These are phyloP conservation scores for Rhabdomys dilectus DNA, from an alignment of 2,113 vertebrate genomes.

Conservation along the genomic window DNA sequence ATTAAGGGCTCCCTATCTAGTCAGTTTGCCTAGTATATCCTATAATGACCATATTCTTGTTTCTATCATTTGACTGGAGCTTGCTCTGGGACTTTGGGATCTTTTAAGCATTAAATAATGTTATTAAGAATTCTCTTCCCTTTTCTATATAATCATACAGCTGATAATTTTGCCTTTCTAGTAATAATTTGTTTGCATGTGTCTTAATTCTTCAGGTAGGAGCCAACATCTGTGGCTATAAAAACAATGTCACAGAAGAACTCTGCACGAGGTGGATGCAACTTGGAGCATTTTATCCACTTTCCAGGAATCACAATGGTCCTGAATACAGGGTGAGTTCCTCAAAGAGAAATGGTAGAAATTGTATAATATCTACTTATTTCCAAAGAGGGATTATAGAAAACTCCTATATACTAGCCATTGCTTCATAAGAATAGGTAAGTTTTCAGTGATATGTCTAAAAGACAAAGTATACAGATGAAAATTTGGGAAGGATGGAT, in stretches of 20 bases:
- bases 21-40: background rate
- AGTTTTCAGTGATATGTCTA: background rate
- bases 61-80: background rate
- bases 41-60: background rate
- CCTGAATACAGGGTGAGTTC: slow-evolving; percentile 87
- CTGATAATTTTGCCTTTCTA: background rate
- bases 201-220: slow-evolving; percentile 89
- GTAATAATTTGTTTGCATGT: slow-evolving; percentile 39
- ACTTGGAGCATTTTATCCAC: slow-evolving; percentile 97
- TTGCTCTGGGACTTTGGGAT: background rate
- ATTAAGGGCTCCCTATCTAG: no score
- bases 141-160: background rate
- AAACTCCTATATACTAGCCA: background rate
- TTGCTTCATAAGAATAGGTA: background rate
- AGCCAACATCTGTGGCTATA: slow-evolving; percentile 98
- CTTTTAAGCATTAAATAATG: background rate
- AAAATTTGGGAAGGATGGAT: accelerated
- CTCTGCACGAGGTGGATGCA: slow-evolving; percentile 97
- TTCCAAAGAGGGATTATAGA: background rate
- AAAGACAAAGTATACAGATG: background rate
- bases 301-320: slow-evolving; percentile 95
- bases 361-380: background rate
- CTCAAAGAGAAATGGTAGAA: background rate
- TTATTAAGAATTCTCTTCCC: background rate
- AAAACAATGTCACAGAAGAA: slow-evolving; percentile 89